Conservation (phyloP, 2,113 vertebrate species). For the Myrmecobius fasciatus region DNA sequence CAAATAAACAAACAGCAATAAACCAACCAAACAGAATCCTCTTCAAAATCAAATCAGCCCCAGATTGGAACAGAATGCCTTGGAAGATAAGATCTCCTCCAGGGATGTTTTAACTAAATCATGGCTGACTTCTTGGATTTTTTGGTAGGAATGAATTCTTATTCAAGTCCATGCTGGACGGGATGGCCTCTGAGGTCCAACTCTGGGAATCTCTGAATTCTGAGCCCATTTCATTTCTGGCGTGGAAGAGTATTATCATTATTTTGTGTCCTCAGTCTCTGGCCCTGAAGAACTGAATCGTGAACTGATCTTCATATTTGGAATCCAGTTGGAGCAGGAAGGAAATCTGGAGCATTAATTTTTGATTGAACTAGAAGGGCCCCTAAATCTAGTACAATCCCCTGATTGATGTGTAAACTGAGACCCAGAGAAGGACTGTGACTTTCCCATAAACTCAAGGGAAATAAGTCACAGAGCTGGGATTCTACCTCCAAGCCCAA, state of each 20-base stretch:
- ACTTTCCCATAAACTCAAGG: background rate
- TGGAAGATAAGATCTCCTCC: background rate
- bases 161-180: background rate
- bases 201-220: background rate
- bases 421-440: background rate
- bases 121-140: background rate
- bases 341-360: background rate
- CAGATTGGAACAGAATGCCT: background rate
- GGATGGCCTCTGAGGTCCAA: background rate
- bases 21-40: background rate
- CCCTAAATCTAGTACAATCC: background rate
- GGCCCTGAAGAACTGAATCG: background rate
- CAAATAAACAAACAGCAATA: no score
- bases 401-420: background rate
- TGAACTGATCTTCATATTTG: background rate
- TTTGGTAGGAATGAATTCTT: background rate
- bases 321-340: background rate
- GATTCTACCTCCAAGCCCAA: background rate
- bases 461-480: background rate
- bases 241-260: background rate
- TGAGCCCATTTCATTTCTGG: background rate
- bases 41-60: background rate
- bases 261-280: background rate
- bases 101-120: background rate
- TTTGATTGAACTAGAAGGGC: background rate